Conservation (phyloP, 1,140 invertebrate genomes). For the Drosophila sp. region DNA sequence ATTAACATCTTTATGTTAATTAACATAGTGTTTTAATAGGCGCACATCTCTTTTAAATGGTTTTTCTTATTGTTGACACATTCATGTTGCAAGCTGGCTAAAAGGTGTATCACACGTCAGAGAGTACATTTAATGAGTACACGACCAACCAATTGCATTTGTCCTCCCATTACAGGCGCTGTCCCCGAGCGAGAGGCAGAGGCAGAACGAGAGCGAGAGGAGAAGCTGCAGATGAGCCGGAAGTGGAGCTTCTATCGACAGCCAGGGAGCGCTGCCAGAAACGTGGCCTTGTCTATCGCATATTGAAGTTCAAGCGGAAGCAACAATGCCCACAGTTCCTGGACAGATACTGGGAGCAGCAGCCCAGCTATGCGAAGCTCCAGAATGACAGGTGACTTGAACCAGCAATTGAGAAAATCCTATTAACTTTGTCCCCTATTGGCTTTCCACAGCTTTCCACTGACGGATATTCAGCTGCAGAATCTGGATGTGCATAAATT, state of each 20-base stretch:
- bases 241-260: constrained; percentile 65
- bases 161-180: constrained; percentile 52
- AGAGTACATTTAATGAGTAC: background rate
- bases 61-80: too few relatives aligned
- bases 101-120: background rate
- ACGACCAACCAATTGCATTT: constrained; percentile 36
- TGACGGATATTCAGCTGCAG: constrained; percentile 74
- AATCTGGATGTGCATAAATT: constrained; percentile 75
- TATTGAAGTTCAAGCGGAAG: constrained; percentile 69
- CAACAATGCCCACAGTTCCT: constrained; percentile 70
- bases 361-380: constrained; percentile 70
- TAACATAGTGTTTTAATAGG: too few relatives aligned
- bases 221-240: constrained; percentile 56
- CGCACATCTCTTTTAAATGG: too few relatives aligned
- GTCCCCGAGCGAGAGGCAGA: constrained; percentile 24
- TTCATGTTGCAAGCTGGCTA: background rate
- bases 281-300: constrained; percentile 72
- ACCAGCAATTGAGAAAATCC: background rate
- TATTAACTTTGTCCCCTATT: background rate
- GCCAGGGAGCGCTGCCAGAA: constrained; percentile 53
- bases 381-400: constrained; percentile 63
- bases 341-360: constrained; percentile 76
- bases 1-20: too few relatives aligned
- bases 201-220: too few relatives aligned
- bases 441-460: constrained; percentile 17